phyloP scores from a whole-genome alignment of 2,888 invertebrate genomes.

The Patella caerulea region DNA sequence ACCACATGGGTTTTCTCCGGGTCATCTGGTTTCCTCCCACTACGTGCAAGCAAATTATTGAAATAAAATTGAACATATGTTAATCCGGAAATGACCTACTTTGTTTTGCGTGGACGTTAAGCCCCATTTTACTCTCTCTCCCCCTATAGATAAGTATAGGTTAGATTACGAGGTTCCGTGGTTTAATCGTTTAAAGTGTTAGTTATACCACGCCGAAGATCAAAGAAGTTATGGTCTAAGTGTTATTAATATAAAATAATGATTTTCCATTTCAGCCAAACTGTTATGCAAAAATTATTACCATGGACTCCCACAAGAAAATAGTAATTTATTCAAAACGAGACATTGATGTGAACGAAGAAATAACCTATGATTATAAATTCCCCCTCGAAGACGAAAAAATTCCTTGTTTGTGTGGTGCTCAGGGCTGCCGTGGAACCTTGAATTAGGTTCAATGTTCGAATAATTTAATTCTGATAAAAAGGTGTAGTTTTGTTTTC shows the following conservation, averaged over 20 bases:
- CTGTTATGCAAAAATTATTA: constrained; percentile 98
- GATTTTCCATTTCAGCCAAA: constrained; percentile 84
- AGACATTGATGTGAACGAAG: constrained; percentile 96
- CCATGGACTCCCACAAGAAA: constrained; percentile 97
- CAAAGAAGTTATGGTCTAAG: no score
- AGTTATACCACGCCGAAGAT: no score
- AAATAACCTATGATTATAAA: constrained; percentile 99
- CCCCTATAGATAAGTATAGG: not conserved
- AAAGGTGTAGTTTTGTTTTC: no score
- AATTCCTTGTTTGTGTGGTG: constrained; percentile 97
- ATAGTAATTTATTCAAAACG: constrained; percentile 99
- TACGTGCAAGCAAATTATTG: no score
- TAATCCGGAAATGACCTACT: no score
- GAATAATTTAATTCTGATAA: no score
- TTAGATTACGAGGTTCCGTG: no score
- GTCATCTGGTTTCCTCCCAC: no score
- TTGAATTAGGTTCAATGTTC: constrained; percentile 79
- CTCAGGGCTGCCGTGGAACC: constrained; percentile 93
- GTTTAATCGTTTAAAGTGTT: no score
- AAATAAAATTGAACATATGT: no score
- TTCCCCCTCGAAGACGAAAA: constrained; percentile 97
- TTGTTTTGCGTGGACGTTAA: no score
- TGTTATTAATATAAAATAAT: not conserved
- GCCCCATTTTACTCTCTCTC: not conserved
- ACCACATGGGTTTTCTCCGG: no score